Evolutionary conservation across 2,888 invertebrate genomes (phyloP).

Genomic region (Pachycephus smyrnensis): DNA sequence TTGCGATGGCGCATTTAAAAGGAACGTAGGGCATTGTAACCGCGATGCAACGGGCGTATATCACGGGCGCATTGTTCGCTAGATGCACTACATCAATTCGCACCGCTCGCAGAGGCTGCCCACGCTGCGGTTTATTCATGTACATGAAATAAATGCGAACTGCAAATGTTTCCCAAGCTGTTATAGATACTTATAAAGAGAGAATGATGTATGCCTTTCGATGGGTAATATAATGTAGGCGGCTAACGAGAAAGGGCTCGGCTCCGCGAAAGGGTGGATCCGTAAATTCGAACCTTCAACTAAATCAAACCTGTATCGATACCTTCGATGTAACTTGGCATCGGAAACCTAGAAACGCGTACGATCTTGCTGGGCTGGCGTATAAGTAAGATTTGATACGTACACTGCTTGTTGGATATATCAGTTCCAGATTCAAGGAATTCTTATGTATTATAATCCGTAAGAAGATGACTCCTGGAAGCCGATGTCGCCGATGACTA

Average conservation of each 20-base stretch:
- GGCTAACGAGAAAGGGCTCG: conserved; percentile 64
- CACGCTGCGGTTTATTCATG: conserved; percentile 44
- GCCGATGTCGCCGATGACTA: not conserved
- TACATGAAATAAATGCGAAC: conserved; percentile 44
- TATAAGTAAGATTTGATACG: not conserved
- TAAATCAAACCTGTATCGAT: conserved; percentile 41
- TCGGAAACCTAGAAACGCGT: not conserved
- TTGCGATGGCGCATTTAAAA: not conserved
- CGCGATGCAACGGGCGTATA: conserved; percentile 14
- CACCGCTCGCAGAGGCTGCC: conserved; percentile 44
- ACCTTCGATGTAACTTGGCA: not conserved
- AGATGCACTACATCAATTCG: conserved; percentile 59
- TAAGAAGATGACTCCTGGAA: not conserved
- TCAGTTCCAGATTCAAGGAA: not conserved
- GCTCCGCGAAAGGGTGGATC: conserved; percentile 52
- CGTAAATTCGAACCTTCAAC: conserved; percentile 53
- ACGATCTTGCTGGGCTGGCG: not conserved
- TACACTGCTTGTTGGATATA: not conserved
- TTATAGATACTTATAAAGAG: conserved; percentile 63
- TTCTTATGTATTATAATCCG: not conserved
- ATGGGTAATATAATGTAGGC: conserved; percentile 65
- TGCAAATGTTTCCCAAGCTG: conserved; percentile 62
- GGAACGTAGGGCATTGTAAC: not conserved
- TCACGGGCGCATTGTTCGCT: conserved; percentile 52
- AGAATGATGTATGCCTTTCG: conserved; percentile 62